Percentiles rank a stretch among this genome's conserved stretches.
Evolutionary conservation across 2,888 invertebrate species (phyloP).

Genomic region (Drosophila prolongata): DNA sequence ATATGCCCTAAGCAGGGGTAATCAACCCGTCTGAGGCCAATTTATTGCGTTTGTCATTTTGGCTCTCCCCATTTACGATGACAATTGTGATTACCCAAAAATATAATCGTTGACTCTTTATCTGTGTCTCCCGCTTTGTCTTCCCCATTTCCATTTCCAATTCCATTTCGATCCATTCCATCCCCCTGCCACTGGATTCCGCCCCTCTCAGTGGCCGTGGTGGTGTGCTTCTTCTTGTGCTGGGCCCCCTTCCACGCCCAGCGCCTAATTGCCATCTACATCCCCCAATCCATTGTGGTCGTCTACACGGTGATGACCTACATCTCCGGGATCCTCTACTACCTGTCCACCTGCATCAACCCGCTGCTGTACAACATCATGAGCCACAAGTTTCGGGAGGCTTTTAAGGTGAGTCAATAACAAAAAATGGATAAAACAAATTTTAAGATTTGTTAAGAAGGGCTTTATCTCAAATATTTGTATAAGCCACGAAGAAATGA

Average conservation of each 20-base stretch:
- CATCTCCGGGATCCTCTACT: constrained; percentile 95
- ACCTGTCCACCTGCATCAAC: constrained; percentile 96
- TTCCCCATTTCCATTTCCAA: not conserved
- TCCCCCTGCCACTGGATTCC: not conserved
- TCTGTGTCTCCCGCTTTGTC: constrained; percentile 27
- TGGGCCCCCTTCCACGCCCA: constrained; percentile 98
- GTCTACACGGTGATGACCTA: constrained; percentile 86
- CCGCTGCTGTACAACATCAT: constrained; percentile 97
- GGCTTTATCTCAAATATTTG: too few species aligned
- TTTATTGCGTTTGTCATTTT: constrained; percentile 63
- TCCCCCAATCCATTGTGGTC: constrained; percentile 65
- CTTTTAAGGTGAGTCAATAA: constrained; percentile 90
- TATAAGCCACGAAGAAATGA: too few species aligned
- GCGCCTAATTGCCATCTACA: constrained; percentile 89
- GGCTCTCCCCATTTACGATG: constrained; percentile 58
- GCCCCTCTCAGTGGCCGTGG: constrained; percentile 90
- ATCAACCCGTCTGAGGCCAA: constrained; percentile 69
- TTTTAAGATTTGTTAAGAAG: too few species aligned
- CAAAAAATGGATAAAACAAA: too few species aligned
- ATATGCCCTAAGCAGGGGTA: constrained; percentile 45
- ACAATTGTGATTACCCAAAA: constrained; percentile 40
- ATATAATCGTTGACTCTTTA: constrained; percentile 39
- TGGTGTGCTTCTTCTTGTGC: constrained; percentile 95
- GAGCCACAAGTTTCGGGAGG: constrained; percentile 96
- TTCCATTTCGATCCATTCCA: too few species aligned